Conservation (phyloP, 2,888 invertebrate genomes). For the Anagyrus pseudococci region DNA sequence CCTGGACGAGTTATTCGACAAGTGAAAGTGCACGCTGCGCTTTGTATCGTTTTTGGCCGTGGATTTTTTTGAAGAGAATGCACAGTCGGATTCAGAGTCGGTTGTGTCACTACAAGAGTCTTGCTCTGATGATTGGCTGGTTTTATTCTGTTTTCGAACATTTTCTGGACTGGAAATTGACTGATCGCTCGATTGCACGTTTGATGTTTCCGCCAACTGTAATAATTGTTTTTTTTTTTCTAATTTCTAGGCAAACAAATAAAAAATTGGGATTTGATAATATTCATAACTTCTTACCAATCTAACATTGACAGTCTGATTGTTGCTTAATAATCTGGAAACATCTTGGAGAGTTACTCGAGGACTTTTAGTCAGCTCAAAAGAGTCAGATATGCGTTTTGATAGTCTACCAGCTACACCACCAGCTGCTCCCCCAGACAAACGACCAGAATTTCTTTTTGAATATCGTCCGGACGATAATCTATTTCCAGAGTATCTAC, state of each 20-base stretch:
- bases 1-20: neutral
- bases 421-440: slow-evolving; percentile 40
- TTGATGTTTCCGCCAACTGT: slow-evolving; percentile 35
- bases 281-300: slow-evolving; percentile 39
- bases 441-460: slow-evolving; percentile 42
- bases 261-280: neutral
- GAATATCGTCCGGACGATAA: slow-evolving; percentile 43
- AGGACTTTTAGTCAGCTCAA: slow-evolving; percentile 47
- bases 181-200: slow-evolving; percentile 5
- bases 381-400: slow-evolving; percentile 31
- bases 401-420: slow-evolving; percentile 25
- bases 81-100: slow-evolving; percentile 3
- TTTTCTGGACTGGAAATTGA: slow-evolving; percentile 12
- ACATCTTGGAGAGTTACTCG: slow-evolving; percentile 55
- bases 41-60: neutral
- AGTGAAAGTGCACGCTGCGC: neutral
- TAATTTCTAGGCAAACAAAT: neutral
- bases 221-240: neutral
- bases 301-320: slow-evolving; percentile 51
- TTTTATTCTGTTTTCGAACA: neutral
- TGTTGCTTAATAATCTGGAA: slow-evolving; percentile 52
- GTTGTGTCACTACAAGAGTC: slow-evolving; percentile 5
- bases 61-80: neutral
- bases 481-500: slow-evolving; percentile 43
- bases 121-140: slow-evolving; percentile 14